Evolutionary conservation across 2,888 invertebrate species (phyloP).

Genomic region (Rhimphoctona megacephalus): DNA sequence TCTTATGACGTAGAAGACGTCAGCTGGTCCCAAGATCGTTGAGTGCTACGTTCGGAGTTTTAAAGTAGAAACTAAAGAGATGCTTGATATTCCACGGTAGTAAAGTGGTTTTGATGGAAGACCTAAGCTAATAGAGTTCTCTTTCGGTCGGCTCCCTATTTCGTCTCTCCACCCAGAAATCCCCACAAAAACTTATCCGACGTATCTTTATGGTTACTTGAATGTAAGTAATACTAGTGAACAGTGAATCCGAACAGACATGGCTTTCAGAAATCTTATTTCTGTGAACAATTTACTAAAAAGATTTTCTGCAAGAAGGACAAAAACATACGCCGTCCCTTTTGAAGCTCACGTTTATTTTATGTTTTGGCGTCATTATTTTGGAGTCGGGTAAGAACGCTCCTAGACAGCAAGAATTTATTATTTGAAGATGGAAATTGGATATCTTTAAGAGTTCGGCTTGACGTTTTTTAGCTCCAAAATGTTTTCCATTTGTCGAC

Average conservation of each 20-base stretch:
- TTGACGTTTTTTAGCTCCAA: neutral
- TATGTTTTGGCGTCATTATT: neutral
- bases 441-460: neutral
- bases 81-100: conserved; percentile 51
- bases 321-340: neutral
- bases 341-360: neutral
- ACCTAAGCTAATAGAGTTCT: conserved; percentile 29
- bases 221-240: neutral
- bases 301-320: neutral
- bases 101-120: conserved; percentile 64
- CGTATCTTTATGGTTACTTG: neutral
- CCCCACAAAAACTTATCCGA: neutral
- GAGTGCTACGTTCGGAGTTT: conserved; percentile 19
- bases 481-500: conserved; percentile 7
- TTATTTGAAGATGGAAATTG: neutral
- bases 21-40: conserved; percentile 64
- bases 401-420: neutral
- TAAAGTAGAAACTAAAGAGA: conserved; percentile 55
- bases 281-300: neutral
- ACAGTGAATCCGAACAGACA: neutral
- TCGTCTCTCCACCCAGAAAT: neutral
- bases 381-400: neutral
- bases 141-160: conserved; percentile 16
- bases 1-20: conserved; percentile 61
- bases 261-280: neutral